These are phyloP conservation scores for Heterodera schachtii DNA, from an alignment of 1,140 invertebrate genomes.

Conservation along the genomic window DNA sequence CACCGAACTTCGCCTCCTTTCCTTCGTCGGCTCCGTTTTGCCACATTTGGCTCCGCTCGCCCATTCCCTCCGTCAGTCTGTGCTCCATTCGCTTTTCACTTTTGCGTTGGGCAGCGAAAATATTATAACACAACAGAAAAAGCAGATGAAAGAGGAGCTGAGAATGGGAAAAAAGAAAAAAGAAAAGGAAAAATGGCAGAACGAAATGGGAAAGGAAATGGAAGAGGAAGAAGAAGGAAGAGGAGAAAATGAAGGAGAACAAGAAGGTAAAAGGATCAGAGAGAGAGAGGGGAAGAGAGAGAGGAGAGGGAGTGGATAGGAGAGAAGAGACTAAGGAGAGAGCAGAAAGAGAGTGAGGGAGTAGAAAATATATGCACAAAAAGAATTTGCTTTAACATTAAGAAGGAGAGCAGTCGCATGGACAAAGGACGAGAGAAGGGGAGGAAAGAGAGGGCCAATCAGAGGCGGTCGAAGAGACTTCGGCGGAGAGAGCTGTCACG, in stretches of 20 bases:
- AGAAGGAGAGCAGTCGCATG: background rate
- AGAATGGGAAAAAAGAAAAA: slow-evolving; percentile 5
- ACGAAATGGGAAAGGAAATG: too few relatives aligned
- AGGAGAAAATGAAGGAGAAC: too few relatives aligned
- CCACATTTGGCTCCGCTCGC: slow-evolving; percentile 19
- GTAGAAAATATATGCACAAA: too few relatives aligned
- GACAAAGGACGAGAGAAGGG: background rate
- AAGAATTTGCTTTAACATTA: too few relatives aligned
- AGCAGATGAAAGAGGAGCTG: background rate
- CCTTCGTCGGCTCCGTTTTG: slow-evolving; percentile 24
- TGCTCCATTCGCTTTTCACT: slow-evolving; percentile 23
- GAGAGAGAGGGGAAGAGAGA: background rate
- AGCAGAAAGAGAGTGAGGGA: too few relatives aligned
- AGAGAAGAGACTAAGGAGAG: too few relatives aligned
- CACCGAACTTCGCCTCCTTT: slow-evolving; percentile 33
- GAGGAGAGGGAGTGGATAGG: background rate
- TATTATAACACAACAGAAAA: background rate
- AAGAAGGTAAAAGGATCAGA: background rate
- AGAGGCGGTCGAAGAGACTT: background rate
- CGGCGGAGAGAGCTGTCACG: background rate
- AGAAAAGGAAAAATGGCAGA: too few relatives aligned
- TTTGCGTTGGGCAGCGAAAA: background rate
- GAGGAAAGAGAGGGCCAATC: background rate
- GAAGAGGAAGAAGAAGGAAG: too few relatives aligned
- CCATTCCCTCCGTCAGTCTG: slow-evolving; percentile 27